Base-by-base conservation (phyloP, 2,113 vertebrate species). In the Triplophysa siluroides region DNA sequence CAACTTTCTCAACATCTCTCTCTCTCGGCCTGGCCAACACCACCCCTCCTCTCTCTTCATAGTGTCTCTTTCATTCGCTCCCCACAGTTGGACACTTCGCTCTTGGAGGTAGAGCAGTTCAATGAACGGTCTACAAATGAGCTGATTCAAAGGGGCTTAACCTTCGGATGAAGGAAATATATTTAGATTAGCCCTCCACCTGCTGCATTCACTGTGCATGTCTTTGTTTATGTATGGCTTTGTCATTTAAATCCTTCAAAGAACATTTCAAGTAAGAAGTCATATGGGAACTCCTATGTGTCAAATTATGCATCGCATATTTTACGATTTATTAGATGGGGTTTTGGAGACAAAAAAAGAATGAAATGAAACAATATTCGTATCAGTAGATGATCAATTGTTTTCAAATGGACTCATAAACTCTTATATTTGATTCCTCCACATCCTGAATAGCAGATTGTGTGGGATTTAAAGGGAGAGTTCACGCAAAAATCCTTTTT, bases 101-200 rank as follows among this genome's bases (percentile, higher is more conserved):
- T 82, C 88, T 87, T 88, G 83, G 88, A 91, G 88, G 84, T 90
- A 88, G 88, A 88, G 89, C 85, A 3, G 86, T 67, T 90, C 86
- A 87, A 86, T 86, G 88, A 90, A 90, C 81, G 0, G 89, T 89
- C 88, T 90, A 80, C 70, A 60, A 87, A 86, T 83, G 87, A 91
- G 89, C 85, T 85, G 80, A 90, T 88, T 90, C 81, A 89, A 89
- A 90, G 90, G 68, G 18, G 4, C 63, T 70, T 12, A 73, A 60
- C 50, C 69, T 12, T 73, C 38, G 84, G 76, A 73, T 77, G 71
- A 76, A 69, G 43, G 62, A 85, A 79, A 86, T 86, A 84, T 87
- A 85, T 90, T n/a, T 88, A 89, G 87, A 92, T 91, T 85, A 91
- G 87, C 84, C 86, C 85, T 88, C 88, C 88, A 90, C 88, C 87